Conservation (phyloP, 2,888 invertebrate species). For the Crocallis elinguaria region DNA sequence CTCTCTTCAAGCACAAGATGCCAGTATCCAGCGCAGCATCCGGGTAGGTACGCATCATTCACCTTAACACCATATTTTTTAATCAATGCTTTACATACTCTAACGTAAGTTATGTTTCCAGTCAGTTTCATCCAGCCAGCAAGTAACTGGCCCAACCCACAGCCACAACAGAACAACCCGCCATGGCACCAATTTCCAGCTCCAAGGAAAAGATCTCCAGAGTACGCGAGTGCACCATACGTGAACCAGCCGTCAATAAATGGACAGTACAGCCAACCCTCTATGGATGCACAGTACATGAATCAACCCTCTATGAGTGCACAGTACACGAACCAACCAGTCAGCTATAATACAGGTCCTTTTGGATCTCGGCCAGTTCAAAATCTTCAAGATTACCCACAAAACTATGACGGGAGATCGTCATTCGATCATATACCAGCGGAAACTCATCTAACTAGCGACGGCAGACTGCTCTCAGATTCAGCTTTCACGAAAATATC, state of each 20-base stretch:
- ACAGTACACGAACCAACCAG: constrained; percentile 32
- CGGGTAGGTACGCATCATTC: constrained; percentile 83
- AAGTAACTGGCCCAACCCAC: constrained; percentile 59
- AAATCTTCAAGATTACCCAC: constrained; percentile 25
- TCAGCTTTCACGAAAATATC: constrained; percentile 86
- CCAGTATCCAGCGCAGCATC: constrained; percentile 70
- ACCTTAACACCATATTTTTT: constrained; percentile 20
- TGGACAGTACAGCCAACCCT: constrained; percentile 19
- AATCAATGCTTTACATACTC: background rate
- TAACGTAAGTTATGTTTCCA: constrained; percentile 48
- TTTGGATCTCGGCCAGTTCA: constrained; percentile 35
- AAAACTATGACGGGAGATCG: constrained; percentile 28
- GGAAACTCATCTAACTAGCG: constrained; percentile 53
- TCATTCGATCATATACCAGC: constrained; percentile 44
- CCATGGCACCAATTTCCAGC: constrained; percentile 74
- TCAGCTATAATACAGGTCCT: constrained; percentile 49
- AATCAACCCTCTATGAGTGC: constrained; percentile 10
- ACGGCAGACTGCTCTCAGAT: constrained; percentile 84
- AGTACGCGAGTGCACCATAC: constrained; percentile 33
- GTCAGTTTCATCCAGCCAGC: constrained; percentile 62
- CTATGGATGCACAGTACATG: constrained; percentile 12
- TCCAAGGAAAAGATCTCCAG: constrained; percentile 74
- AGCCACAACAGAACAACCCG: constrained; percentile 62
- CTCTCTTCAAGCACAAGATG: constrained; percentile 55
- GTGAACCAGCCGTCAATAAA: constrained; percentile 29